Conservation (phyloP, 1,140 invertebrate species). For the Galleria mellonella region DNA sequence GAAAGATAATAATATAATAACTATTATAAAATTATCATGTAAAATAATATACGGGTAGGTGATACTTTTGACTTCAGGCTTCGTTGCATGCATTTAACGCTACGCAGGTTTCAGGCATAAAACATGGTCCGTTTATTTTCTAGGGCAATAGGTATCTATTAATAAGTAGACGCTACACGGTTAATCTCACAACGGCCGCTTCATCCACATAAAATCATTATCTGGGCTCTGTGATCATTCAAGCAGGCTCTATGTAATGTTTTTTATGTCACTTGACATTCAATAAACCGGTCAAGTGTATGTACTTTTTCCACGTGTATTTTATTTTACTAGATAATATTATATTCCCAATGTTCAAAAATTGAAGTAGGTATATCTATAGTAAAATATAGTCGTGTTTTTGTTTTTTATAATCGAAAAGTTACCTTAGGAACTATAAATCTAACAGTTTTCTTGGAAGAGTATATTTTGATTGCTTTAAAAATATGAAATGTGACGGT, state of each 20-base stretch:
- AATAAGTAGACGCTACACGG: conserved; percentile 59
- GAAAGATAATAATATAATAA: too few species aligned
- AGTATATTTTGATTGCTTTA: too few species aligned
- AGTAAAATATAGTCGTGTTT: too few species aligned
- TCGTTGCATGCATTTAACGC: conserved; percentile 48
- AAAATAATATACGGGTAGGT: too few species aligned
- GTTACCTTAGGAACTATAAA: not conserved
- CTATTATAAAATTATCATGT: too few species aligned
- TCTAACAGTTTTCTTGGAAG: not conserved
- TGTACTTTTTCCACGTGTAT: too few species aligned
- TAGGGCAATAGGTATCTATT: conserved; percentile 63
- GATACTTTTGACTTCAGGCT: conserved; percentile 13
- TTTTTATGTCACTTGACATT: not conserved
- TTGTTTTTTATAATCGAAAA: not conserved
- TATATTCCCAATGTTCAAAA: too few species aligned
- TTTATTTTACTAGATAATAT: too few species aligned
- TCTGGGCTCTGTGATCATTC: conserved; percentile 32
- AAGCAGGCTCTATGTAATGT: conserved; percentile 10
- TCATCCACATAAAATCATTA: conserved; percentile 16
- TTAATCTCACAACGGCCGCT: conserved; percentile 40
- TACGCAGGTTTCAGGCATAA: conserved; percentile 48
- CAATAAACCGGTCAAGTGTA: not conserved
- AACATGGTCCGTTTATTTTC: conserved; percentile 60
- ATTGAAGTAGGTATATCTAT: too few species aligned
- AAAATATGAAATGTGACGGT: too few species aligned